These are phyloP conservation scores for Drosophila pseudoobscura DNA, from an alignment of 1,140 invertebrate genomes.

Conservation along the genomic window DNA sequence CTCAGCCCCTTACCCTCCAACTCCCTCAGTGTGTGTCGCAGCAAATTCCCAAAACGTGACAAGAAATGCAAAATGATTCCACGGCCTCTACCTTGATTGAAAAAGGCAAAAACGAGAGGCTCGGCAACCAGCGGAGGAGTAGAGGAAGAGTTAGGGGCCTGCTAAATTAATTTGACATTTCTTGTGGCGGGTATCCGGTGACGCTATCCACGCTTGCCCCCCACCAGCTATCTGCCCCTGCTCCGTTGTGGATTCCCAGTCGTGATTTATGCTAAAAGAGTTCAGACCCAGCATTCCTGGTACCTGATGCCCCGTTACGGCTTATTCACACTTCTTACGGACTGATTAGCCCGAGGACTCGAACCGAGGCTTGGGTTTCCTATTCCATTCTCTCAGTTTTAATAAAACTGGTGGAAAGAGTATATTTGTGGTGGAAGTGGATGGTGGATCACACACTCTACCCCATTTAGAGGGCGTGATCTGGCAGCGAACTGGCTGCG, in stretches of 20 bases:
- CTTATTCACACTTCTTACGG: slow-evolving; percentile 24
- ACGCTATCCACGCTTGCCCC: slow-evolving; percentile 9
- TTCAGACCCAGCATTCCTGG: slow-evolving; percentile 28
- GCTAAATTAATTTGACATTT: slow-evolving; percentile 81
- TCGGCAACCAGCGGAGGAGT: slow-evolving; percentile 41
- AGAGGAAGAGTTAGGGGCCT: slow-evolving; percentile 47
- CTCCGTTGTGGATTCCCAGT: slow-evolving; percentile 27
- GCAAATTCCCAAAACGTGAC: slow-evolving; percentile 80
- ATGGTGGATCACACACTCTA: too few relatives aligned
- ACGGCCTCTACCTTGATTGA: slow-evolving; percentile 69
- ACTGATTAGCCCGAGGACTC: slow-evolving; percentile 21
- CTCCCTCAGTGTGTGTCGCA: slow-evolving; percentile 35
- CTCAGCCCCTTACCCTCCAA: slow-evolving; percentile 21
- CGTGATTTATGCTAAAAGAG: slow-evolving; percentile 75
- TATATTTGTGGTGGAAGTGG: too few relatives aligned
- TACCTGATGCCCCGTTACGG: slow-evolving; percentile 15
- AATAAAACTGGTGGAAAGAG: background rate
- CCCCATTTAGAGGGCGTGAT: too few relatives aligned
- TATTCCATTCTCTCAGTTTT: slow-evolving; percentile 7
- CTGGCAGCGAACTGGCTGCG: too few relatives aligned
- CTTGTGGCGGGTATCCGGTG: slow-evolving; percentile 57
- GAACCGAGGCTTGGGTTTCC: slow-evolving; percentile 12
- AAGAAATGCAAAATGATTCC: slow-evolving; percentile 61
- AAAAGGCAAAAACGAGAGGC: slow-evolving; percentile 61
- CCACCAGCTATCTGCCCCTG: background rate